These are phyloP conservation scores for Uropsilus gracilis DNA, from an alignment of 2,113 vertebrate species.

Conservation along the genomic window DNA sequence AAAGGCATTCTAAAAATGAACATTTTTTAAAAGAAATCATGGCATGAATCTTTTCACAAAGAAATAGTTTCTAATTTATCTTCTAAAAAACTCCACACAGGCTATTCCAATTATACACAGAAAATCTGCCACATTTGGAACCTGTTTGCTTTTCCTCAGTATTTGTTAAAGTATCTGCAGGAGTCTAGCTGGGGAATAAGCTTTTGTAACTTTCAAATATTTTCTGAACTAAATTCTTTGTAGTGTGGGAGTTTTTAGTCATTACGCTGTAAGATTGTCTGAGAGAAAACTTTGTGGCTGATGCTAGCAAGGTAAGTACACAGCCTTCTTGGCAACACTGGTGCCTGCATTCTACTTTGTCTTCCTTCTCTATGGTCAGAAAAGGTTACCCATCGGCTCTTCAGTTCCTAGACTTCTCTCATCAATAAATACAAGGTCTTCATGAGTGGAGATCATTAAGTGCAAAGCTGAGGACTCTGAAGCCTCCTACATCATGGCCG, in stretches of 20 bases:
- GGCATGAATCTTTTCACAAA: background rate
- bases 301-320: background rate
- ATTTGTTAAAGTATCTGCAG: background rate
- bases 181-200: background rate
- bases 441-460: background rate
- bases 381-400: background rate
- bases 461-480: background rate
- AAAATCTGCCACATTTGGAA: background rate
- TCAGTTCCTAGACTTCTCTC: conserved; percentile 18
- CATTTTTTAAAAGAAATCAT: background rate
- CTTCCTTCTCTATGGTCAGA: background rate
- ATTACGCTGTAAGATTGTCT: background rate
- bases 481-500: background rate
- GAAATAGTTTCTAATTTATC: conserved; percentile 39
- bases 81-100: background rate
- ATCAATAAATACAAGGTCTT: conserved; percentile 11
- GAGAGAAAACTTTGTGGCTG: conserved; percentile 26
- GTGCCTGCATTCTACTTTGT: background rate
- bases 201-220: conserved; percentile 35
- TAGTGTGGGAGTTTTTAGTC: background rate
- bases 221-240: conserved; percentile 53
- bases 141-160: conserved; percentile 3
- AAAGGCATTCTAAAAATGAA: conserved; percentile 27
- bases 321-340: background rate
- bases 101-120: background rate